Evolutionary conservation across 92 coral and sea anemone genomes (phyloP).

Genomic region (Porites lobata): DNA sequence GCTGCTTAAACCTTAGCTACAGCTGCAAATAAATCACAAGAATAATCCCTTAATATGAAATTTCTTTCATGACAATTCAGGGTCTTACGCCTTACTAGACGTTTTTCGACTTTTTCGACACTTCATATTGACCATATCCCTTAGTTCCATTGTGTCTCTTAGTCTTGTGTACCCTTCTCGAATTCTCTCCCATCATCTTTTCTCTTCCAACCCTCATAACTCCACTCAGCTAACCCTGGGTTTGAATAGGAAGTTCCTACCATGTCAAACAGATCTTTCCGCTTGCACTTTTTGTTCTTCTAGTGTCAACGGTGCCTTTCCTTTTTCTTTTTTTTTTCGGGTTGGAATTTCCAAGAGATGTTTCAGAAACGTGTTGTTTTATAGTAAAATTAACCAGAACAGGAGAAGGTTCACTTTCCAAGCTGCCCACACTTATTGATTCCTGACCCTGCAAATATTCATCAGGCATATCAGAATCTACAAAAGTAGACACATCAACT

Average conservation of each 20-base stretch:
- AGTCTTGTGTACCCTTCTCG: not conserved
- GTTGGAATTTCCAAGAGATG: slow-evolving; percentile 21
- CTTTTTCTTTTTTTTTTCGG: slow-evolving; percentile 2
- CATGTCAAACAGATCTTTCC: slow-evolving; percentile 17
- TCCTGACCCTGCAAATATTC: not conserved
- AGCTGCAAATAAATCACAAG: no score
- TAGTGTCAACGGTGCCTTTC: not conserved
- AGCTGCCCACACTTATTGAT: slow-evolving; percentile 17
- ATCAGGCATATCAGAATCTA: slow-evolving; percentile 31
- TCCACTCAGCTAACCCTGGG: slow-evolving; percentile 11
- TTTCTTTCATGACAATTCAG: not conserved
- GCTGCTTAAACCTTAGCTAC: no score
- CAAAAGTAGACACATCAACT: not conserved
- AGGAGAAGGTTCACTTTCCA: slow-evolving; percentile 32
- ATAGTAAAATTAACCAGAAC: slow-evolving; percentile 6
- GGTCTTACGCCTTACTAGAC: not conserved
- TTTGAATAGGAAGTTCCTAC: slow-evolving; percentile 2
- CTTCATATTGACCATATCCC: not conserved
- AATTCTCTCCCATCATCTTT: slow-evolving; percentile 6
- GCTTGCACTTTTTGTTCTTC: not conserved
- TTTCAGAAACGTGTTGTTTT: slow-evolving; percentile 8
- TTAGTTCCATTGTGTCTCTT: not conserved
- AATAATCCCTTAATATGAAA: not conserved
- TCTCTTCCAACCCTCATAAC: slow-evolving; percentile 10
- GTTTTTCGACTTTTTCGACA: slow-evolving; percentile 2